A percentile compares a stretch with the other conserved stretches of the same genome.
These are phyloP conservation scores for Patella caerulea DNA, from an alignment of 2,888 invertebrate species.

Conservation along the genomic window DNA sequence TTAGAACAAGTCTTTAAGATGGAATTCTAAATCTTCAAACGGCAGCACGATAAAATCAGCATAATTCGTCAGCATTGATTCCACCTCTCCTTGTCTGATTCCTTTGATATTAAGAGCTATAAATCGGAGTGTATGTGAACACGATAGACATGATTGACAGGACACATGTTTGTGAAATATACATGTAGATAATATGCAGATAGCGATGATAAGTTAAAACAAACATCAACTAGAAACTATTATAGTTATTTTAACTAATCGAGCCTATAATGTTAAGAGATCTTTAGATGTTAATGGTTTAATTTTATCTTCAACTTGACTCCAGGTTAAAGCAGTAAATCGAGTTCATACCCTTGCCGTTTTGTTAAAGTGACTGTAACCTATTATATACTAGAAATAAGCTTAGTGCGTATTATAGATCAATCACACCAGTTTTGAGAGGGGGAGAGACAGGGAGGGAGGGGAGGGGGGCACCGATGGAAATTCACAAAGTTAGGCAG, in stretches of 20 bases:
- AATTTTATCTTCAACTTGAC: too few species aligned
- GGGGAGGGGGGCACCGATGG: too few species aligned
- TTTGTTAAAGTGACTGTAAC: too few species aligned
- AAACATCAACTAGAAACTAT: constrained; percentile 5
- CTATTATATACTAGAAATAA: too few species aligned
- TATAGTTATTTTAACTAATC: constrained; percentile 3
- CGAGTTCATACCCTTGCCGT: too few species aligned
- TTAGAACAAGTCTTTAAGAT: constrained; percentile 3
- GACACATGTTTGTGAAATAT: constrained; percentile 1
- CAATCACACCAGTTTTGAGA: too few species aligned
- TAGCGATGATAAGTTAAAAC: background rate
- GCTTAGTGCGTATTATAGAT: too few species aligned
- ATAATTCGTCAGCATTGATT: constrained; percentile 9
- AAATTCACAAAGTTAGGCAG: too few species aligned
- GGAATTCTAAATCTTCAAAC: constrained; percentile 2
- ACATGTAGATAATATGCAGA: background rate
- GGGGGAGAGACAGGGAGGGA: too few species aligned
- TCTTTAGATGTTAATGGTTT: background rate
- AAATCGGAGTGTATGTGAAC: constrained; percentile 6
- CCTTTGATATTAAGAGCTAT: constrained; percentile 7
- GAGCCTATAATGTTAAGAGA: constrained; percentile 9
- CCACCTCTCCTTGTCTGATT: background rate
- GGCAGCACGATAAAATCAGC: background rate
- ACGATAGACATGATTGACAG: constrained; percentile 6
- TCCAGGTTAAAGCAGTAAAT: too few species aligned